A percentile compares a stretch with the other conserved stretches of the same genome.
Conservation (phyloP, 2,888 invertebrate species). For the Tortrix viridana region DNA sequence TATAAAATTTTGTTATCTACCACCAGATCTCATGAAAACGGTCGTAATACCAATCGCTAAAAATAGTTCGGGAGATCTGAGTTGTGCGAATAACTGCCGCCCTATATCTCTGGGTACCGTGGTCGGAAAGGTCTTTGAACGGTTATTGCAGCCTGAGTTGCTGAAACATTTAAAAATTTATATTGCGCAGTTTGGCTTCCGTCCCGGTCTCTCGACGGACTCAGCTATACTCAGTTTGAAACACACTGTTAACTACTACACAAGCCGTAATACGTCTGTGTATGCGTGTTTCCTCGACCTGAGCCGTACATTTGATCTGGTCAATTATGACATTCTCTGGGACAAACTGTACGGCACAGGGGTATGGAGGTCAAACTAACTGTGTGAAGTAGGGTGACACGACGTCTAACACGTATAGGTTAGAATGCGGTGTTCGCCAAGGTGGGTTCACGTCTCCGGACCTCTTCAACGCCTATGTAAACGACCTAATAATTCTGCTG, state of each 20-base stretch:
- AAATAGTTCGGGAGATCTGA: conserved; percentile 9
- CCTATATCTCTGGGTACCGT: conserved; percentile 12
- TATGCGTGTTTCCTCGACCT: conserved; percentile 6
- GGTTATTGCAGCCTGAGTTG: neutral
- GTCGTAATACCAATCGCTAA: conserved; percentile 11
- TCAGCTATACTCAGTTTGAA: conserved; percentile 4
- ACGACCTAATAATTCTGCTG: too few species aligned
- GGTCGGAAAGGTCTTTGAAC: conserved; percentile 9
- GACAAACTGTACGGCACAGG: neutral
- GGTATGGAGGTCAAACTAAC: neutral
- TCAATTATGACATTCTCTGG: neutral
- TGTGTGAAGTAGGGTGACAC: conserved; percentile 5
- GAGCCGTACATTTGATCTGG: conserved; percentile 9
- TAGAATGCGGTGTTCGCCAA: too few species aligned
- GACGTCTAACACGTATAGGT: too few species aligned
- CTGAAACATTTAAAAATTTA: neutral
- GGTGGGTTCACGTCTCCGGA: too few species aligned
- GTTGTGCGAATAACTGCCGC: conserved; percentile 1
- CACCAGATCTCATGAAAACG: neutral
- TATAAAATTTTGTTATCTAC: neutral
- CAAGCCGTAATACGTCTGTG: neutral
- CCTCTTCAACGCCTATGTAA: too few species aligned
- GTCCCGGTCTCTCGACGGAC: conserved; percentile 12
- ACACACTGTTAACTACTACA: neutral
- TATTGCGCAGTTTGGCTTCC: conserved; percentile 8